Base-by-base conservation (phyloP, 2,797 vertebrate species). In the Pseudopleuronectes americanus region DNA sequence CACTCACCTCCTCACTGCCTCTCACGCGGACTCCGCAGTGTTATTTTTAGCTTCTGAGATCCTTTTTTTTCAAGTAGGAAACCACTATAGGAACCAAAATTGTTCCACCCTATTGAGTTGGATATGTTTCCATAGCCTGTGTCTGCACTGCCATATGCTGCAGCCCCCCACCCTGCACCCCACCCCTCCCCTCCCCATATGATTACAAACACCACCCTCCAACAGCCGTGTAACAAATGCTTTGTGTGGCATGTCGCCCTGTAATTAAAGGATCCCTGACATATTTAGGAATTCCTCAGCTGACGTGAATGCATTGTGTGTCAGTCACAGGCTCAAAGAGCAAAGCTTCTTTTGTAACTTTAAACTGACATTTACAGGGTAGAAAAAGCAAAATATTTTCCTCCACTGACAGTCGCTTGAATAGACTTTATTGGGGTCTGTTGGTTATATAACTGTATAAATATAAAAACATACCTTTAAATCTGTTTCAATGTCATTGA, bases 111-210 rank as follows among this genome's bases (percentile, higher is more conserved):
- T 69, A 60, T 65, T 59, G 74, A 56, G 77, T 72, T 55, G 57
- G 54, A 77, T 69, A 65, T 76, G 71, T 71, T 66, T 60, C 68
- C 53, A 61, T 67, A 61, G 75, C 77, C 57, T 77, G 23, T 68
- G 69, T 71, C 74, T 78, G 74, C 31, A 47, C 66, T 43, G 38
- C 80, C 80, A 83, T 86, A 84, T 87, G 84, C 55, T 76, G 48
- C 59, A 14, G 38, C 36, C 33, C 58, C 23, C 17, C 9, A 45
- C 61, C 72, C 68, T 31, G 49, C 55, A n/a, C 33, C 36, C 36
- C 2, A 31, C 7, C 28, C 7, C 28, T 8, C 58, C 70, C 28
- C 31, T 19, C 54, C 24, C 62, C 52, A 60, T 70, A 69, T 4
- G 58, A 74, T 60, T 26, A 59, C 79, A 81, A 70, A 75, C 73